Evolutionary conservation across 2,797 vertebrate species (phyloP).

Genomic region (Smutsia gigantea): DNA sequence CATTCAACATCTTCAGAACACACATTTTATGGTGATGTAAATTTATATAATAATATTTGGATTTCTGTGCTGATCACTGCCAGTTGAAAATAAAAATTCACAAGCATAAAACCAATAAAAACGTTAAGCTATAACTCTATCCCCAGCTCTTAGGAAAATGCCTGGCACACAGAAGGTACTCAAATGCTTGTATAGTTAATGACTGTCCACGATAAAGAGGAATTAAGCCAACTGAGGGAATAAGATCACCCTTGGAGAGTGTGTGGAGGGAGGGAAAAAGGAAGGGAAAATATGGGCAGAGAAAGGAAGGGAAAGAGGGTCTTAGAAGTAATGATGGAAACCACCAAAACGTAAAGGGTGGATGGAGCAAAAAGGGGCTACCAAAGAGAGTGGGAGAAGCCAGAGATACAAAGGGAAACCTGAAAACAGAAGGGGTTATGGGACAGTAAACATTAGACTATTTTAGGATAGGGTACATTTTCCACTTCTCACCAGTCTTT

Average conservation of each 20-base stretch:
- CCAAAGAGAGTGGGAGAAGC: background rate
- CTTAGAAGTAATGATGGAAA: conserved; percentile 5
- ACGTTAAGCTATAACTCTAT: conserved; percentile 38
- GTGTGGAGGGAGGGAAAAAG: background rate
- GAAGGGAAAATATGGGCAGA: background rate
- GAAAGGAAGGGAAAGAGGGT: background rate
- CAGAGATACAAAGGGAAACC: background rate
- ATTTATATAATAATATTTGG: conserved; percentile 67
- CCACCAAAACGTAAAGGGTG: background rate
- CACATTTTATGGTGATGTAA: conserved; percentile 60
- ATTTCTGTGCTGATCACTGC: conserved; percentile 50
- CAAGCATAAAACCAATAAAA: conserved; percentile 61
- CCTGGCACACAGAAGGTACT: conserved; percentile 46
- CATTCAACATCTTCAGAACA: conserved; percentile 33
- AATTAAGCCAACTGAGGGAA: background rate
- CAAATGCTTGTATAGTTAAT: background rate
- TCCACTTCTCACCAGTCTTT: background rate
- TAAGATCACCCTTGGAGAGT: background rate
- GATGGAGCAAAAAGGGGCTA: background rate
- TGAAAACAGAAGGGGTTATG: background rate
- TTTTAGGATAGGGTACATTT: background rate
- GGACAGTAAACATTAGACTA: background rate
- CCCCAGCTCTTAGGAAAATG: conserved; percentile 9
- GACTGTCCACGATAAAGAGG: background rate
- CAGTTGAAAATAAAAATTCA: conserved; percentile 67